A percentile compares a stretch with the other conserved stretches of the same genome.
phyloP scores from a whole-genome alignment of 2,113 vertebrate genomes.

The Galbula dea region DNA sequence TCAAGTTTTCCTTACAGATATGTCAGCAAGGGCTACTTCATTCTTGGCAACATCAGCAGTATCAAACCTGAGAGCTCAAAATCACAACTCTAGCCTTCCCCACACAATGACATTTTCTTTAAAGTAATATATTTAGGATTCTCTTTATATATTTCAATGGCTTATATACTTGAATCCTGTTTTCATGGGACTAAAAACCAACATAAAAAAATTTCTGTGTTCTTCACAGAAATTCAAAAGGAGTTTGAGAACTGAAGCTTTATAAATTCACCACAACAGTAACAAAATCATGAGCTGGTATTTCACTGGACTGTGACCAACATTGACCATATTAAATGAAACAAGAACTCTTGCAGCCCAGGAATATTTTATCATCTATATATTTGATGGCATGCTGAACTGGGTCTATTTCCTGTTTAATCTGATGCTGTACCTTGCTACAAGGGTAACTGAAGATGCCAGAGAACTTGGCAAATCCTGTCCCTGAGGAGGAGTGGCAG shows the following conservation, averaged over 20 bases:
- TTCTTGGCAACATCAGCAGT: neutral
- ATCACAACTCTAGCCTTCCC: neutral
- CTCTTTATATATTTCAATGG: neutral
- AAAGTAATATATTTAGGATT: neutral
- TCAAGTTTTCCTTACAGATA: neutral
- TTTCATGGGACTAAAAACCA: neutral
- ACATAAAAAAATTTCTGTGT: neutral
- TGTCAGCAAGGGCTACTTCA: neutral
- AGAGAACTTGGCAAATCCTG: neutral
- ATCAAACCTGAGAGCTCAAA: neutral
- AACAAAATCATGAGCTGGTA: neutral
- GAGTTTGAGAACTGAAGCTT: neutral
- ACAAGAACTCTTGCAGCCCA: neutral
- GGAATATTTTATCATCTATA: neutral
- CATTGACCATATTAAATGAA: neutral
- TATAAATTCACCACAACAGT: neutral
- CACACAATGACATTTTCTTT: neutral
- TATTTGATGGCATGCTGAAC: neutral
- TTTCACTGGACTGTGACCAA: neutral
- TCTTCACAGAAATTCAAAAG: neutral
- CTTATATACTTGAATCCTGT: neutral
- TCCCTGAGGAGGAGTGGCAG: neutral
- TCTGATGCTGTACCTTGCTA: neutral
- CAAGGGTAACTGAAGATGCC: neutral
- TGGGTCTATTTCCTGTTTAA: neutral